phyloP scores from a whole-genome alignment of 2,113 vertebrate genomes.

The Peromyscus polionotus region DNA sequence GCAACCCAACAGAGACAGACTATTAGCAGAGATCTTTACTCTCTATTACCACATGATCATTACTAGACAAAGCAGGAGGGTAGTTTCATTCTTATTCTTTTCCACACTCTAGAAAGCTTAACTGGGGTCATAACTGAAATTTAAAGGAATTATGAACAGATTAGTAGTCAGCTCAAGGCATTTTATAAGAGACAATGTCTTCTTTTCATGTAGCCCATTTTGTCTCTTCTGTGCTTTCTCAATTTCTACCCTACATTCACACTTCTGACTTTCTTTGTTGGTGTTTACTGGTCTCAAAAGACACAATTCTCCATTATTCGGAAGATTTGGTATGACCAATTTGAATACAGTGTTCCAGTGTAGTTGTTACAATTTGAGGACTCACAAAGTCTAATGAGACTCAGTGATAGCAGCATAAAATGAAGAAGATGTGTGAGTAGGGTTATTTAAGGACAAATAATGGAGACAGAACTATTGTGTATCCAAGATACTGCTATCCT shows the following conservation, averaged over 20 bases:
- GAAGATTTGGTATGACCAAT: background rate
- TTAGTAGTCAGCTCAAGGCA: background rate
- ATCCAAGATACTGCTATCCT: background rate
- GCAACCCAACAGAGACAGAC: background rate
- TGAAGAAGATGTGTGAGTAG: background rate
- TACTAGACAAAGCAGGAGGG: background rate
- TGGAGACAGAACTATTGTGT: background rate
- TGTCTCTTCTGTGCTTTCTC: background rate
- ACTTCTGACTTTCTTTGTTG: slow-evolving; percentile 16
- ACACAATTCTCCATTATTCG: background rate
- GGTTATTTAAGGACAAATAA: slow-evolving; percentile 6
- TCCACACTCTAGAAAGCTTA: background rate
- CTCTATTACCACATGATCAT: background rate
- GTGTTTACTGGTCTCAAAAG: slow-evolving; percentile 1
- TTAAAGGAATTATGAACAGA: background rate
- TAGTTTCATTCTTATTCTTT: slow-evolving; percentile 28
- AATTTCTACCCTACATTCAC: background rate
- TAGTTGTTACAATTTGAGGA: background rate
- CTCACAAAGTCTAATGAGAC: background rate
- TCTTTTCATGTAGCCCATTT: slow-evolving; percentile 15
- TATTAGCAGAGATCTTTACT: slow-evolving; percentile 10
- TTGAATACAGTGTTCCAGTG: background rate
- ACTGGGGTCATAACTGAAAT: background rate
- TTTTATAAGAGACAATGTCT: slow-evolving; percentile 45
- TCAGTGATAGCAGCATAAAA: background rate